These are phyloP conservation scores for Polydesmus complanatus DNA, from an alignment of 2,888 invertebrate genomes.

Conservation along the genomic window DNA sequence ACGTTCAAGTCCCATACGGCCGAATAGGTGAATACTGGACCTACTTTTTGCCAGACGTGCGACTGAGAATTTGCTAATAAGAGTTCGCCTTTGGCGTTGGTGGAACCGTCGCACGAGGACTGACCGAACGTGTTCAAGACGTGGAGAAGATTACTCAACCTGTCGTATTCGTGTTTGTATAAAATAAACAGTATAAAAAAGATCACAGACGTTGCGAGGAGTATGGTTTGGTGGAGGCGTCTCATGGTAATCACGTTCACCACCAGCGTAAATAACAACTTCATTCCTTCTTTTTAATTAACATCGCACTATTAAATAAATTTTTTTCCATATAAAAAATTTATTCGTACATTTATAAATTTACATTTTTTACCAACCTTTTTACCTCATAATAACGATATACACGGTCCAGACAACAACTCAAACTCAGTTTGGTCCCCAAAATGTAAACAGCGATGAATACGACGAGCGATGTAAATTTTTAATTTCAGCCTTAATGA, in stretches of 20 bases:
- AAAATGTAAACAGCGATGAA: too few relatives aligned
- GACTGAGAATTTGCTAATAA: not conserved
- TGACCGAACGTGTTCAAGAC: conserved; percentile 75
- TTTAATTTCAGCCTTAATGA: too few relatives aligned
- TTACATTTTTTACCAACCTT: too few relatives aligned
- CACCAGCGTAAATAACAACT: too few relatives aligned
- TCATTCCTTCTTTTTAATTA: conserved; percentile 4
- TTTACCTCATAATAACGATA: too few relatives aligned
- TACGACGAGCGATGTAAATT: too few relatives aligned
- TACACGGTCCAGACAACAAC: too few relatives aligned
- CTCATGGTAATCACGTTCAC: conserved; percentile 43
- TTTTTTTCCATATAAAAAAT: too few relatives aligned
- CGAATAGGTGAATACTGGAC: conserved; percentile 1
- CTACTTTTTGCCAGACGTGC: conserved; percentile 1
- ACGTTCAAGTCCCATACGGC: not conserved
- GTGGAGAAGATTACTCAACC: conserved; percentile 64
- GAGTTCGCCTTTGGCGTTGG: not conserved
- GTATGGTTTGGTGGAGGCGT: conserved; percentile 65
- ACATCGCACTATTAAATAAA: too few relatives aligned
- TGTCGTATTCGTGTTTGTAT: conserved; percentile 73
- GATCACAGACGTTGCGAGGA: conserved; percentile 53
- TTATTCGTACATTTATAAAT: too few relatives aligned
- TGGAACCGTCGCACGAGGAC: conserved; percentile 33
- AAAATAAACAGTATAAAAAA: conserved; percentile 61
- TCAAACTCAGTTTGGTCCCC: too few relatives aligned